Base-by-base conservation (phyloP, 2,888 invertebrate species). In the Rhagonycha lutea region DNA sequence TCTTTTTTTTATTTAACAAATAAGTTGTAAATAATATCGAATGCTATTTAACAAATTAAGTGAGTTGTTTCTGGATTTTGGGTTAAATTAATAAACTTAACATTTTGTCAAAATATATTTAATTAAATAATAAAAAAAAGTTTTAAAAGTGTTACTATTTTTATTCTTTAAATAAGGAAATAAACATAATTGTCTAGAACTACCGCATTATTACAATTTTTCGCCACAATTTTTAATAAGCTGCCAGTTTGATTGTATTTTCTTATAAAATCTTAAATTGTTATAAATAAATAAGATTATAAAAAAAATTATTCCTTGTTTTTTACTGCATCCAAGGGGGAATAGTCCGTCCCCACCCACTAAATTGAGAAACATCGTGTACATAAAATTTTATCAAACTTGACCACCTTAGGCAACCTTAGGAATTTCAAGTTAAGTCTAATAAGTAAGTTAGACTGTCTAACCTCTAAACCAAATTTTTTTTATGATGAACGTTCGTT, bases 1-100 rank as follows among this genome's bases (percentile, higher is more conserved):
- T 68, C 68, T 71, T 75, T 70, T 71, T 74, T 75, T 62, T 72
- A 62, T 75, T 72, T 71, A 67, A 75, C 63, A 63, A 63, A 24
- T 63, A 63, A 14, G 63, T 63, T 63, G 63, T 63, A 63, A 63
- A 63, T 62, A 62, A 62, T 63, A 63, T 63, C 24, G 63, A 63
- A 63, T 14, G 63, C 63, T 63, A 63, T 26, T 63, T 63, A 14
- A 24, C 63, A n/a, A 47, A 47, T 47, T 47, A 47, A 47, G 23
- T 26, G 18, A 26, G 12, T 62, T 62, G 18, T 63, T 63, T 63
- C 24, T 63, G 63, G 63, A 63, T 63, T 47, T 47, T 63, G 23
- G 63, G 63, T 63, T 63, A 63, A 63, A 63, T 63, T 14, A 63
- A 24, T 63, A 47, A 47, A 47, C 47, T 47, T 47, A 47, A 47